phyloP scores from a whole-genome alignment of 2,113 vertebrate genomes.

The Albula glossodonta region DNA sequence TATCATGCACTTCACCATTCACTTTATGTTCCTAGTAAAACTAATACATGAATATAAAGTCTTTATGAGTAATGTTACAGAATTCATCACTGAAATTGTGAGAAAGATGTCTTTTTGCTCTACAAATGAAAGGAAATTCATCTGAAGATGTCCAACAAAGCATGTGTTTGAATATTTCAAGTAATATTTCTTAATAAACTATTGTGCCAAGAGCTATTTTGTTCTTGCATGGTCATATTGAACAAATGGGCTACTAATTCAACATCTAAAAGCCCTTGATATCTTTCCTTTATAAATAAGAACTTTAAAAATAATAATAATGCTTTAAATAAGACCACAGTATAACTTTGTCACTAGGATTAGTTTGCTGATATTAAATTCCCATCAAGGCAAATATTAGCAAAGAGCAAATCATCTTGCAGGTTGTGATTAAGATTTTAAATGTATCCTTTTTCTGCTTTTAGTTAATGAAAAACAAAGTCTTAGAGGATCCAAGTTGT shows the following conservation, averaged over 20 bases:
- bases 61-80: background rate
- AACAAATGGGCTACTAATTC: background rate
- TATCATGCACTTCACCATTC: background rate
- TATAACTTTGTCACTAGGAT: conserved; percentile 81
- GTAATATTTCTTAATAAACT: background rate
- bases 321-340: conserved; percentile 60
- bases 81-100: background rate
- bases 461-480: conserved; percentile 98
- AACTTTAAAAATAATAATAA: conserved; percentile 40
- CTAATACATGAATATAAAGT: background rate
- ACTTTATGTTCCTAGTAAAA: background rate
- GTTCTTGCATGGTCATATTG: background rate
- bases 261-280: conserved; percentile 28
- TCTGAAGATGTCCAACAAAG: background rate
- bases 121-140: background rate
- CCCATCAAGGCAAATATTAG: conserved; percentile 89
- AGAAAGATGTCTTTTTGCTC: background rate
- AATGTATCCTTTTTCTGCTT: conserved; percentile 92
- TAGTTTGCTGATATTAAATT: conserved; percentile 83
- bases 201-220: background rate
- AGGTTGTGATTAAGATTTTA: conserved; percentile 98
- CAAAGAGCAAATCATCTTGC: conserved; percentile 92
- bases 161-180: background rate
- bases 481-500: conserved; percentile 93
- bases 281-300: conserved; percentile 12